Conservation (phyloP, 2,888 invertebrate genomes). For the Bursaphelenchus okinawaensis region DNA sequence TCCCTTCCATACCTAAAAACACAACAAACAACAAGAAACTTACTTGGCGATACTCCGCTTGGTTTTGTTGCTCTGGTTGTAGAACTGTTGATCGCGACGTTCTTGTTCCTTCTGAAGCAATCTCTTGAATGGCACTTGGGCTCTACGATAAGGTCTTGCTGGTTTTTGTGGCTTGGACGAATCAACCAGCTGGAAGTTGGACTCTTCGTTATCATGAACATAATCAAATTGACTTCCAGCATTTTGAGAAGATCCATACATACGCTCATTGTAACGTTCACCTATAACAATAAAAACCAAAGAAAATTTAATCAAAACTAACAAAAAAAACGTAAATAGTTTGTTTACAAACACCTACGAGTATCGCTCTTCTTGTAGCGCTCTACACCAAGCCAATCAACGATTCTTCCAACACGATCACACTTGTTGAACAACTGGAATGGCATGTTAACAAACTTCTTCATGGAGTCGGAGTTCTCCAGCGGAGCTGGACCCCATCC, state of each 20-base stretch:
- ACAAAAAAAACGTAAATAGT: slow-evolving; percentile 14
- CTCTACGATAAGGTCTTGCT: slow-evolving; percentile 29
- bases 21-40: slow-evolving; percentile 6
- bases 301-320: not conserved
- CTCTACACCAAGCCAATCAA: slow-evolving; percentile 89
- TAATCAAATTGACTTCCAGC: slow-evolving; percentile 90
- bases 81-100: slow-evolving; percentile 52
- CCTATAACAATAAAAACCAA: slow-evolving; percentile 11
- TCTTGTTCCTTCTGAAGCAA: slow-evolving; percentile 54
- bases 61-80: slow-evolving; percentile 52
- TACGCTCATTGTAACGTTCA: slow-evolving; percentile 52
- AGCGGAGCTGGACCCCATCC: slow-evolving; percentile 86
- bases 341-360: slow-evolving; percentile 31
- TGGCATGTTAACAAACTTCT: slow-evolving; percentile 74
- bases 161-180: slow-evolving; percentile 30
- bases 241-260: slow-evolving; percentile 55
- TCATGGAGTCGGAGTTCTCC: slow-evolving; percentile 61
- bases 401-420: slow-evolving; percentile 87
- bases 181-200: slow-evolving; percentile 82
- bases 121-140: slow-evolving; percentile 30
- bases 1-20: too few relatives aligned
- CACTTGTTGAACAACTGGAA: slow-evolving; percentile 99
- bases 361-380: slow-evolving; percentile 83
- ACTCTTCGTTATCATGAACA: slow-evolving; percentile 97
- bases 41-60: slow-evolving; percentile 53